These are phyloP conservation scores for Erannis defoliaria DNA, from an alignment of 2,888 invertebrate genomes.

Conservation along the genomic window DNA sequence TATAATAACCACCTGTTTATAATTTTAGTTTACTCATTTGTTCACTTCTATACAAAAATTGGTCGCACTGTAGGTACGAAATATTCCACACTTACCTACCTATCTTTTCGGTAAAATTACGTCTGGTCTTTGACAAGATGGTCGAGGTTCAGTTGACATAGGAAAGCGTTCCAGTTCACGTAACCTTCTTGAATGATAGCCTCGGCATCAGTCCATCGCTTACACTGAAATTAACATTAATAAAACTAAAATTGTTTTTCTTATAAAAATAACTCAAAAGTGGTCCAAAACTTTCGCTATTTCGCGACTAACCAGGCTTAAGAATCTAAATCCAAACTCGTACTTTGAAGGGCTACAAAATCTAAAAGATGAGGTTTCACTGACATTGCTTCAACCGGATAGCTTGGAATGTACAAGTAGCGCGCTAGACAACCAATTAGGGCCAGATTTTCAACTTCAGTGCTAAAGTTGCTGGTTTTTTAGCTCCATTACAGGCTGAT, in stretches of 20 bases:
- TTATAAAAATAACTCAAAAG: not conserved
- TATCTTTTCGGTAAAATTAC: slow-evolving; percentile 22
- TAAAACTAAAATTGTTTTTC: not conserved
- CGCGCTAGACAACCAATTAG: no score
- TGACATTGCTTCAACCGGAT: no score
- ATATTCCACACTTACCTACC: not conserved
- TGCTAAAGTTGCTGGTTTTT: no score
- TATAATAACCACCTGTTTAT: not conserved
- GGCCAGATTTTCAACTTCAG: no score
- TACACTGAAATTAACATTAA: slow-evolving; percentile 62
- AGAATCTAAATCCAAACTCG: no score
- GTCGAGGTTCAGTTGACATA: slow-evolving; percentile 79
- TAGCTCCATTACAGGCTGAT: no score
- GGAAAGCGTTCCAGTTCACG: slow-evolving; percentile 81
- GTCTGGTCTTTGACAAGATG: slow-evolving; percentile 76
- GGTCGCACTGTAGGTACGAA: not conserved
- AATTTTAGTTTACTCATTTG: not conserved
- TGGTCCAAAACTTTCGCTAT: no score
- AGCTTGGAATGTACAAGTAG: no score
- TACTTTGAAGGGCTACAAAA: no score
- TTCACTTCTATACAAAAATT: not conserved
- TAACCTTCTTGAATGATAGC: slow-evolving; percentile 67
- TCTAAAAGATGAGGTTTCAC: no score
- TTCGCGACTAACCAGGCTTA: no score
- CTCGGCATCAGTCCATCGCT: slow-evolving; percentile 72